These are phyloP conservation scores for Dysidea cf. avara DNA, from an alignment of 37 sponge, comb jelly and placozoan genomes.

Conservation along the genomic window DNA sequence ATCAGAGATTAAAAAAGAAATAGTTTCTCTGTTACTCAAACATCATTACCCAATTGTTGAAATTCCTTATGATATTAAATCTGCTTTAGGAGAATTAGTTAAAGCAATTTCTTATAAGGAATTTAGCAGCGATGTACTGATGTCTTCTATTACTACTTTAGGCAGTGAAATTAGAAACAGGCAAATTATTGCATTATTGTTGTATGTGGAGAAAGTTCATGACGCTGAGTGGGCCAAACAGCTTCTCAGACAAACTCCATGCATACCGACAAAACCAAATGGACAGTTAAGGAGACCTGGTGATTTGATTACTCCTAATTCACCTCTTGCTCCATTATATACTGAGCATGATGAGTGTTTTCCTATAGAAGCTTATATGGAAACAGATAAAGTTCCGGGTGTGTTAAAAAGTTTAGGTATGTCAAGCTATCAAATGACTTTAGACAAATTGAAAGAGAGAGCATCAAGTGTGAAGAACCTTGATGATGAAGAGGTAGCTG, in stretches of 20 bases:
- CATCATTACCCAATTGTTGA: constrained; percentile 8
- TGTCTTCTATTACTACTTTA: constrained; percentile 14
- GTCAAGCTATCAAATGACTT: constrained; percentile 12
- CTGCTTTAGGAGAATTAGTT: neutral
- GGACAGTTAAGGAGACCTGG: constrained; percentile 1
- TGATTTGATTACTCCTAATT: constrained; percentile 31
- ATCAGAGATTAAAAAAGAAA: constrained; percentile 17
- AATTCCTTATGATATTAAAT: constrained; percentile 1
- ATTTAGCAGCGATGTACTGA: constrained; percentile 32
- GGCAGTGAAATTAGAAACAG: neutral
- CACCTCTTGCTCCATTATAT: constrained; percentile 17
- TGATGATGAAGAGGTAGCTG: neutral
- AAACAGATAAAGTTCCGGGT: neutral
- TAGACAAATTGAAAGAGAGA: constrained; percentile 36
- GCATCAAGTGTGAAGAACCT: constrained; percentile 19
- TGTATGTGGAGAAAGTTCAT: neutral
- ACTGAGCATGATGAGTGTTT: constrained; percentile 39
- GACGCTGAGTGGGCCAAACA: constrained; percentile 29
- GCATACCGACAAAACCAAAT: constrained; percentile 24
- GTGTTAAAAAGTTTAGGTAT: constrained; percentile 35
- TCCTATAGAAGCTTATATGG: constrained; percentile 26
- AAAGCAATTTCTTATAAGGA: constrained; percentile 7
- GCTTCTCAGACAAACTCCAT: constrained; percentile 12
- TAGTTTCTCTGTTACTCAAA: constrained; percentile 20
- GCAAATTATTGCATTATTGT: constrained; percentile 30